Base-by-base conservation (phyloP, 1,140 invertebrate genomes). In the Psix sp. region DNA sequence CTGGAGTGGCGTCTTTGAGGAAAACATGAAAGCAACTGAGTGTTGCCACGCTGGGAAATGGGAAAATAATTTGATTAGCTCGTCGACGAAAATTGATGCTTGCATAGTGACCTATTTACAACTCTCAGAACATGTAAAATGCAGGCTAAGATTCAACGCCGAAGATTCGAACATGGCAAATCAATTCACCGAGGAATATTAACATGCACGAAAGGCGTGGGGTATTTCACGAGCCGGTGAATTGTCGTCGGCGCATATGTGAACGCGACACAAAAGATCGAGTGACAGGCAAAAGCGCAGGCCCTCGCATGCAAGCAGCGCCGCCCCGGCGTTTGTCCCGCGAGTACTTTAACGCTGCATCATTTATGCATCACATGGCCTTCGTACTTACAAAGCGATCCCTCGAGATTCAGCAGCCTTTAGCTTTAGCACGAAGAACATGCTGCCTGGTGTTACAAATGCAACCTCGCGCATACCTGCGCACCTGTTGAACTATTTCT, bases 321-420 rank as follows among this genome's bases (percentile, higher is more conserved):
- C 71, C 65, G 43, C 60, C 63, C 56, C 66, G 46, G 48, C 54
- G 67, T 74, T 74, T 74, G 71, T 76, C 74, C 72, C 75, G 72
- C 68, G 76, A 76, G 76, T 78, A 80, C 78, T 83, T 84, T 82
- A 80, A 77, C 79, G 77, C 78, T 78, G 77, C 77, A 84, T 84
- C 82, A 85, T 81, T 85, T 85, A 85, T 84, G 82, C 83, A 85
- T 81, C 82, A 72, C 78, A 77, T 74, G 74, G 80, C 76, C 74
- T 76, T 77, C 73, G 73, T 74, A 77, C 80, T 84, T 83, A 82
- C 82, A 84, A 85, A 85, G 82, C 80, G 83, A 81, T 83, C 83
- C 82, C 83, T 70, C 56, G 84, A 83, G 84, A 83, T 80, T 82
- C 49, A 60, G 52, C 62, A 74, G 70, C 79, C 79, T 80, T 80